phyloP scores from a whole-genome alignment of 2,888 invertebrate species.

The Sinelater perroti region DNA sequence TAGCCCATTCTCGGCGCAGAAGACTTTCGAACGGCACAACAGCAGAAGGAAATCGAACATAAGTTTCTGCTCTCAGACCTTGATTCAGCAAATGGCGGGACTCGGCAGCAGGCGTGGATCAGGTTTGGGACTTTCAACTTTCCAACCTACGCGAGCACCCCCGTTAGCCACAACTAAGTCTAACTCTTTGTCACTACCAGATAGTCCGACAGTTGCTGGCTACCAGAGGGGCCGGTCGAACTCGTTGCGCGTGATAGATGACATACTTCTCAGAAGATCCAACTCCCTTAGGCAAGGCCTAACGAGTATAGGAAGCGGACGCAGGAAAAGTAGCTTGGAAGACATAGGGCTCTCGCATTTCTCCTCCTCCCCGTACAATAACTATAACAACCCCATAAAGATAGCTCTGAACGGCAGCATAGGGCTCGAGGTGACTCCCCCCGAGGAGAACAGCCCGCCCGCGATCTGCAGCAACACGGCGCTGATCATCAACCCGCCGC shows the following conservation, averaged over 20 bases:
- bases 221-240: conserved; percentile 81
- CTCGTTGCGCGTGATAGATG: conserved; percentile 86
- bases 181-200: conserved; percentile 87
- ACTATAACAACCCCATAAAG: conserved; percentile 78
- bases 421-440: conserved; percentile 75
- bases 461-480: conserved; percentile 66
- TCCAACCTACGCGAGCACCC: conserved; percentile 75
- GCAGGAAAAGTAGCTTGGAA: conserved; percentile 84
- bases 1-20: conserved; percentile 94
- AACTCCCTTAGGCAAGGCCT: conserved; percentile 86
- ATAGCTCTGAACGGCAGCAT: conserved; percentile 87
- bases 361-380: conserved; percentile 68
- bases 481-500: conserved; percentile 62
- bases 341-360: conserved; percentile 87
- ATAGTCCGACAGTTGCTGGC: conserved; percentile 84
- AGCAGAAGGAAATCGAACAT: conserved; percentile 90
- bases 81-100: conserved; percentile 71
- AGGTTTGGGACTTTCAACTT: conserved; percentile 70
- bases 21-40: conserved; percentile 92
- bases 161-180: conserved; percentile 85
- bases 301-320: conserved; percentile 68
- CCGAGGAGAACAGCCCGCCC: conserved; percentile 66
- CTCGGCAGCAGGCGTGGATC: conserved; percentile 76
- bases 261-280: conserved; percentile 82
- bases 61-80: conserved; percentile 85